Percentiles rank a stretch among this genome's conserved stretches.
These are phyloP conservation scores for Rhabdomys dilectus DNA, from an alignment of 2,113 vertebrate genomes.

Conservation along the genomic window DNA sequence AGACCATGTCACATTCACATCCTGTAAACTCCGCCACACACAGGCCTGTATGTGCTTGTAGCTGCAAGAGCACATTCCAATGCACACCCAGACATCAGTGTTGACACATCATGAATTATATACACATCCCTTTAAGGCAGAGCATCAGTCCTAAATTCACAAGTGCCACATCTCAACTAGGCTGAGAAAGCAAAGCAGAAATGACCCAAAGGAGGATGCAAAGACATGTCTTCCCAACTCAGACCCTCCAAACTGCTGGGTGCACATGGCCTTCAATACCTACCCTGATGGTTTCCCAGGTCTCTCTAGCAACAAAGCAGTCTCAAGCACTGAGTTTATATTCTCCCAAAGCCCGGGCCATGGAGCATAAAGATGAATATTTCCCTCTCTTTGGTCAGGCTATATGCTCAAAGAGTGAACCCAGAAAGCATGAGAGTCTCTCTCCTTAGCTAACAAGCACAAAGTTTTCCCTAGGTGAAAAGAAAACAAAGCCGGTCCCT, in stretches of 20 bases:
- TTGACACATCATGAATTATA: neutral
- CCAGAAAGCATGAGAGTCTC: neutral
- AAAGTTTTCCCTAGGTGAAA: slow-evolving; percentile 54
- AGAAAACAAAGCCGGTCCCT: slow-evolving; percentile 20
- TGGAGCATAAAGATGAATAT: neutral
- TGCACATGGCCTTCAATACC: neutral
- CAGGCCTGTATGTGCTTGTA: fast-evolving
- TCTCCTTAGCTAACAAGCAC: neutral
- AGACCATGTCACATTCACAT: neutral
- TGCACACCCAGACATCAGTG: neutral
- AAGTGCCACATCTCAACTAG: neutral
- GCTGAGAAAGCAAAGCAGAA: neutral
- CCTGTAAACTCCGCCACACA: fast-evolving
- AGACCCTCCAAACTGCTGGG: neutral
- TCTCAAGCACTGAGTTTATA: fast-evolving
- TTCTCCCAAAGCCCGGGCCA: neutral
- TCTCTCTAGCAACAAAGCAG: neutral
- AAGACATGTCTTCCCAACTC: neutral
- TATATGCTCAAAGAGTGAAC: neutral
- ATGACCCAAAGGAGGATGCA: neutral
- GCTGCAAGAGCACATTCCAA: neutral
- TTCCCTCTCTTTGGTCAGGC: neutral
- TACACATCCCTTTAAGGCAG: neutral
- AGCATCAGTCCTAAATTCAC: neutral
- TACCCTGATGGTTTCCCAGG: neutral